Conservation (phyloP, 1,140 invertebrate genomes). For the Ephestia elutella region DNA sequence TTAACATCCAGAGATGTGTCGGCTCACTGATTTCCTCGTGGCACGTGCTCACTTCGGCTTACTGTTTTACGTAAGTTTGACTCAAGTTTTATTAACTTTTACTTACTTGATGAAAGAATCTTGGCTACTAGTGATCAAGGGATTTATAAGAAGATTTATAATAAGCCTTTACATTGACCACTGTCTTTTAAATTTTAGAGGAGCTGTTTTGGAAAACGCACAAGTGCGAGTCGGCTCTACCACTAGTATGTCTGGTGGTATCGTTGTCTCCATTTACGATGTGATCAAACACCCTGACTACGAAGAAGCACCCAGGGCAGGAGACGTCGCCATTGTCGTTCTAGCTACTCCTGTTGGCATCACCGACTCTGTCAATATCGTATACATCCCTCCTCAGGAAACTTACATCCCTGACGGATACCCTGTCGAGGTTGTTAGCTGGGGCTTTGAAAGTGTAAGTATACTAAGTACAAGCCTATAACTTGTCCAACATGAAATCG, state of each 20-base stretch:
- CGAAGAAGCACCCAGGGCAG: not conserved
- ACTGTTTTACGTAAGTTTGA: conserved; percentile 11
- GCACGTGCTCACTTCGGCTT: conserved; percentile 12
- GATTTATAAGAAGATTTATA: too few species aligned
- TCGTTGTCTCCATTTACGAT: not conserved
- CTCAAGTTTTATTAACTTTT: not conserved
- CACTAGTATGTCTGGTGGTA: not conserved
- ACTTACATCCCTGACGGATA: conserved; percentile 8
- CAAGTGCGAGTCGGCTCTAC: conserved; percentile 6
- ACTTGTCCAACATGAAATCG: too few species aligned
- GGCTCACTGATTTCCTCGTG: conserved; percentile 13
- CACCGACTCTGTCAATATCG: not conserved
- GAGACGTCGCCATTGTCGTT: conserved; percentile 1
- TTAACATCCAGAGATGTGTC: conserved; percentile 7
- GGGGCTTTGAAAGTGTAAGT: conserved; percentile 7
- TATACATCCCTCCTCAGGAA: conserved; percentile 9
- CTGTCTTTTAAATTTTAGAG: not conserved
- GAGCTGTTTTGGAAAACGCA: not conserved
- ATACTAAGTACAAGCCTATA: not conserved
- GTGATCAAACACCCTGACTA: conserved; percentile 7
- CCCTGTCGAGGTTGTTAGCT: not conserved
- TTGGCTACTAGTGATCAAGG: too few species aligned
- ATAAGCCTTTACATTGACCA: too few species aligned
- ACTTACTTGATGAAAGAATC: too few species aligned
- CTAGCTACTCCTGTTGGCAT: not conserved